These are phyloP conservation scores for Andrena bucephala DNA, from an alignment of 2,888 invertebrate genomes.

Conservation along the genomic window DNA sequence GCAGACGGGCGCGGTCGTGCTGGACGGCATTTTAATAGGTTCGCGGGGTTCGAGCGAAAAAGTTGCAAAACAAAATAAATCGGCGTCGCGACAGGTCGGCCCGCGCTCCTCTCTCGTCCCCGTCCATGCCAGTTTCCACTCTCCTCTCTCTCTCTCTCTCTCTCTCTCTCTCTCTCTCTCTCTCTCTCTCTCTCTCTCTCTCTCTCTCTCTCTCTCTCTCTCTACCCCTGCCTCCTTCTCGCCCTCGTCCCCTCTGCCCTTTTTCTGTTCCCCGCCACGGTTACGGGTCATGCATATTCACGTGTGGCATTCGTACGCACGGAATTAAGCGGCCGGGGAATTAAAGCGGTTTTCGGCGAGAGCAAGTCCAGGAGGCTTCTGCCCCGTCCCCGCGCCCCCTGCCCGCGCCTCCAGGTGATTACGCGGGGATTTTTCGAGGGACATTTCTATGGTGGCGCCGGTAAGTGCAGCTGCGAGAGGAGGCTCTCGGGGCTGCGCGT, in stretches of 20 bases:
- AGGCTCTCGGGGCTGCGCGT: slow-evolving; percentile 24
- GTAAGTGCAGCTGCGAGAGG: slow-evolving; percentile 53
- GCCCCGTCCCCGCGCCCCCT: not conserved
- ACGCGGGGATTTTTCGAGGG: slow-evolving; percentile 59
- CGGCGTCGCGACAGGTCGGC: slow-evolving; percentile 65
- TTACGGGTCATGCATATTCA: slow-evolving; percentile 75
- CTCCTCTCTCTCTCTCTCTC: not conserved
- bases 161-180: slow-evolving; percentile 15
- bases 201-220: not conserved
- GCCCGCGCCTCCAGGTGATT: slow-evolving; percentile 55
- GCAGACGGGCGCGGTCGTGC: slow-evolving; percentile 69
- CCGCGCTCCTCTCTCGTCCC: slow-evolving; percentile 20
- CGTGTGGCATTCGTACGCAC: slow-evolving; percentile 76
- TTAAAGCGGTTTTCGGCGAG: slow-evolving; percentile 74
- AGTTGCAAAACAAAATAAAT: slow-evolving; percentile 69
- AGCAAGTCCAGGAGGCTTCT: slow-evolving; percentile 54
- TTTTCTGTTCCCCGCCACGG: slow-evolving; percentile 35
- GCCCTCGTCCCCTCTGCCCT: not conserved
- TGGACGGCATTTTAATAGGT: slow-evolving; percentile 74
- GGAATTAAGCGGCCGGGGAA: slow-evolving; percentile 72
- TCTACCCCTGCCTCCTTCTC: not conserved
- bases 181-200: slow-evolving; percentile 13
- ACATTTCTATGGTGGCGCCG: slow-evolving; percentile 58
- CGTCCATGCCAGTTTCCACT: not conserved
- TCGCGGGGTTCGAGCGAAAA: slow-evolving; percentile 67